phyloP scores from a whole-genome alignment of 2,797 vertebrate species.

The Cottoperca gobio region DNA sequence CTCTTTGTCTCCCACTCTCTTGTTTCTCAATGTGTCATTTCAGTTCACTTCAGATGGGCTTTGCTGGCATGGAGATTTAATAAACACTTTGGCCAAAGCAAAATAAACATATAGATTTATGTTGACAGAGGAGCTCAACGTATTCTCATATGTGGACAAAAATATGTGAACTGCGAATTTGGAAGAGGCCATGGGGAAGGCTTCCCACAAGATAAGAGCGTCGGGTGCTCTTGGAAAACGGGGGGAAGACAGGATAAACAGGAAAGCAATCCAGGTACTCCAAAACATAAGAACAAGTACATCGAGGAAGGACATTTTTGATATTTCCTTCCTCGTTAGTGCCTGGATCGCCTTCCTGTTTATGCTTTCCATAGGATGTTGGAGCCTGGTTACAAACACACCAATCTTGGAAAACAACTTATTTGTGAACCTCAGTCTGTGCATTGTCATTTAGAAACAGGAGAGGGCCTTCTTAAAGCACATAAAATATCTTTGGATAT shows the following conservation, averaged over 20 bases:
- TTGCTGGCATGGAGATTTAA: slow-evolving; percentile 18
- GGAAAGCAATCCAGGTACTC: no score
- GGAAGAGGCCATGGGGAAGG: not conserved
- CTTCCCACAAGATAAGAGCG: no score
- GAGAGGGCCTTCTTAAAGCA: not conserved
- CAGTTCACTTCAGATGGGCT: slow-evolving; percentile 34
- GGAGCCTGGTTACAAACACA: not conserved
- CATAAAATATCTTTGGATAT: not conserved
- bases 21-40: slow-evolving; percentile 49
- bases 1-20: slow-evolving; percentile 58
- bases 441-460: not conserved
- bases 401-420: not conserved
- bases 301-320: no score
- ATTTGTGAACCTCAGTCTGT: not conserved
- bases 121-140: not conserved
- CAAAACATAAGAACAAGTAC: no score
- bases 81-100: slow-evolving; percentile 9
- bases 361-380: not conserved
- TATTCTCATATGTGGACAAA: not conserved
- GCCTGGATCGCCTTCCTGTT: no score
- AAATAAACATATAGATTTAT: slow-evolving; percentile 32
- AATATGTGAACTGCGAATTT: not conserved
- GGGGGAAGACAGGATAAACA: no score
- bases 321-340: no score
- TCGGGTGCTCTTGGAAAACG: no score